Evolutionary conservation across 2,797 vertebrate species (phyloP).

Genomic region (Gallinago solitaria): DNA sequence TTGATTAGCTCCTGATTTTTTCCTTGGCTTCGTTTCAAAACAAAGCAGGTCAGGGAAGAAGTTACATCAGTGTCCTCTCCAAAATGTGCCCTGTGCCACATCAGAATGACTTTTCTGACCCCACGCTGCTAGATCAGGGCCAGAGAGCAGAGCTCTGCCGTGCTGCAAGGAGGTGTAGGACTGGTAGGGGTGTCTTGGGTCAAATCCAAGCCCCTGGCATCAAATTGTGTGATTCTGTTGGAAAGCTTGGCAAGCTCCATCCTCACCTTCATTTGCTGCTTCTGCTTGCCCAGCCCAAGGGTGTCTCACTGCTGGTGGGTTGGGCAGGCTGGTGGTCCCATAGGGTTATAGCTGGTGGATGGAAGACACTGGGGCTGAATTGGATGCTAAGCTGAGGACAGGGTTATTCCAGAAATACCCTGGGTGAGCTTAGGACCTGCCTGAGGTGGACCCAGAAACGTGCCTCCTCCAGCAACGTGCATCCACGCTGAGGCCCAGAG

Average conservation of each 20-base stretch:
- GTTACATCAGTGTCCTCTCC: background rate
- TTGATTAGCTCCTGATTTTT: slow-evolving; percentile 43
- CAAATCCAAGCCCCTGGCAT: background rate
- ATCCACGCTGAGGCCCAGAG: background rate
- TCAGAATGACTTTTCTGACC: background rate
- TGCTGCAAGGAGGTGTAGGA: background rate
- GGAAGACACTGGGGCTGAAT: background rate
- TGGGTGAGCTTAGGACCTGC: background rate
- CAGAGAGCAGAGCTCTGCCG: background rate
- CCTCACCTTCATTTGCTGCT: background rate
- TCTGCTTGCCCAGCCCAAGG: background rate
- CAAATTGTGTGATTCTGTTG: background rate
- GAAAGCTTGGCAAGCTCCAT: background rate
- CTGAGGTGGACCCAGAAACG: rapidly evolving
- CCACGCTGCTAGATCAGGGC: background rate
- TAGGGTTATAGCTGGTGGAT: background rate
- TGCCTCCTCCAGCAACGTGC: background rate
- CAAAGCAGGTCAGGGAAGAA: background rate
- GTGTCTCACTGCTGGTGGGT: background rate
- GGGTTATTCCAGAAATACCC: background rate
- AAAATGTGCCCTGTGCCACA: background rate
- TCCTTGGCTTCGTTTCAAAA: slow-evolving; percentile 2
- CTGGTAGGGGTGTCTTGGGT: background rate
- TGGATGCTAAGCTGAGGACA: background rate
- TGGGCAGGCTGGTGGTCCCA: background rate